A percentile compares a stretch with the other conserved stretches of the same genome.
phyloP scores from a whole-genome alignment of 2,888 invertebrate species.

The Calameuta pallipes region DNA sequence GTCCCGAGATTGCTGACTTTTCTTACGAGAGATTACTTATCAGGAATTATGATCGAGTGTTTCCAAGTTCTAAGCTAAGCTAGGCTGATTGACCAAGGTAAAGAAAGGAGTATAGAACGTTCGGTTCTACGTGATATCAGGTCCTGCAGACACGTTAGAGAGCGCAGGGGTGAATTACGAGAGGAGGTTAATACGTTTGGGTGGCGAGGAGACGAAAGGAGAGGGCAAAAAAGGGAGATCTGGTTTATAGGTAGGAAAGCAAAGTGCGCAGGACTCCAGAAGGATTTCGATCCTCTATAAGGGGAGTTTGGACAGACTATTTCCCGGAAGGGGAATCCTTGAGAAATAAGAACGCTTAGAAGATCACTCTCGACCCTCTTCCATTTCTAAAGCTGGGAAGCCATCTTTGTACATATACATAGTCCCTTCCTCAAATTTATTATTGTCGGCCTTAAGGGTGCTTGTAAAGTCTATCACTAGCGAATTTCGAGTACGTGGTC shows the following conservation, averaged over 20 bases:
- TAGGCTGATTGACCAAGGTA: background rate
- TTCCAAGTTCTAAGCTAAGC: background rate
- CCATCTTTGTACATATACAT: background rate
- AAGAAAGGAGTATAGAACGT: background rate
- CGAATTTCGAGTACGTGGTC: background rate
- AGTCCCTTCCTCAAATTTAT: background rate
- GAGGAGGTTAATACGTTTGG: background rate
- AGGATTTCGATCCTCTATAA: background rate
- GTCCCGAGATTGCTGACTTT: background rate
- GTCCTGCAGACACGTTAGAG: background rate
- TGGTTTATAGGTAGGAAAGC: background rate
- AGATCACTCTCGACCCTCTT: background rate
- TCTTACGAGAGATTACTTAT: background rate
- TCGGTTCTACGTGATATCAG: background rate
- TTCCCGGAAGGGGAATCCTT: background rate
- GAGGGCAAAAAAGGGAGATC: background rate
- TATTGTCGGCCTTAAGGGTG: background rate
- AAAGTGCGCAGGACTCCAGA: background rate
- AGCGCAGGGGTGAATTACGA: background rate
- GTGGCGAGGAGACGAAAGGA: background rate
- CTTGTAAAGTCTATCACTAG: background rate
- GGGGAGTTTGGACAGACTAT: background rate
- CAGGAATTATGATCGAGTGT: background rate
- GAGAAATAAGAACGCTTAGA: background rate
- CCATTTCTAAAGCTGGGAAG: background rate